phyloP scores from a whole-genome alignment of 1,140 invertebrate genomes.

The Epicauta chinensis region DNA sequence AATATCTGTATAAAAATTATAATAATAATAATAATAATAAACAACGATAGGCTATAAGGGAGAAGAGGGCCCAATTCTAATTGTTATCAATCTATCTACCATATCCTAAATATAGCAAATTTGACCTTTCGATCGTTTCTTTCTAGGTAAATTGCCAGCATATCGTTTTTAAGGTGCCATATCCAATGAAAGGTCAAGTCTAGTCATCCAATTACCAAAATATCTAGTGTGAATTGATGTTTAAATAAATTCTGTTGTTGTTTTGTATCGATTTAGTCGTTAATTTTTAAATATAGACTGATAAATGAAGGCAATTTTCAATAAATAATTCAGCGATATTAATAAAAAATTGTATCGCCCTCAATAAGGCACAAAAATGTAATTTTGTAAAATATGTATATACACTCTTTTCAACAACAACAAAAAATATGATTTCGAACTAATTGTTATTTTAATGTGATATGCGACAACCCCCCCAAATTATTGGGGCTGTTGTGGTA shows the following conservation, averaged over 20 bases:
- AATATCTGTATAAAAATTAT: constrained; percentile 12
- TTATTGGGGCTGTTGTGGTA: constrained; percentile 7
- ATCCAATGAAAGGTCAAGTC: neutral
- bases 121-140: too few relatives aligned
- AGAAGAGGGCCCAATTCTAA: neutral
- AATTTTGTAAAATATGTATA: constrained; percentile 7
- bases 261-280: too few relatives aligned
- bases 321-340: neutral
- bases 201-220: constrained; percentile 15
- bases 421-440: too few relatives aligned
- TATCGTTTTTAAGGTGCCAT: too few relatives aligned
- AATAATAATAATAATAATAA: neutral
- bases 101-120: too few relatives aligned
- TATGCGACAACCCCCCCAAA: constrained; percentile 6
- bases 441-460: constrained; percentile 24
- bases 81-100: too few relatives aligned
- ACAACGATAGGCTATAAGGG: constrained; percentile 1
- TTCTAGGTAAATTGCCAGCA: too few relatives aligned
- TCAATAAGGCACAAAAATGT: too few relatives aligned
- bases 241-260: too few relatives aligned
- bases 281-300: constrained; percentile 7
- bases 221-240: constrained; percentile 9
- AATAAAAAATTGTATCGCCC: too few relatives aligned
- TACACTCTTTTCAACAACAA: constrained; percentile 18
- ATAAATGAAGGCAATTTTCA: constrained; percentile 3